phyloP scores from a whole-genome alignment of 2,888 invertebrate species.

The Caenorhabditis sulstoni region DNA sequence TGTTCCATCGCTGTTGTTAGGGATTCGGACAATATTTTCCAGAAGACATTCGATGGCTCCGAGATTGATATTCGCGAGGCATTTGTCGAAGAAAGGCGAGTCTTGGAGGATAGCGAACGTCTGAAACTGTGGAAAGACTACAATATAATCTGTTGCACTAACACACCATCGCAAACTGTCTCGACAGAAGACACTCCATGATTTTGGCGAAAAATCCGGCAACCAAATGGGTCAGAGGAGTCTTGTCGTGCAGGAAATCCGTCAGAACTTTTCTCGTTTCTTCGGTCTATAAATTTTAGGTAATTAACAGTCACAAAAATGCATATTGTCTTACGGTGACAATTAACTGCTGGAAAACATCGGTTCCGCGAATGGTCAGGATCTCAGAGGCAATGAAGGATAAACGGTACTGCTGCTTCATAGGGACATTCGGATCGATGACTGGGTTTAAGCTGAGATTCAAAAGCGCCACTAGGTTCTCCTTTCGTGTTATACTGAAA shows the following conservation, averaged over 20 bases:
- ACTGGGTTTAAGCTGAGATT: conserved; percentile 55
- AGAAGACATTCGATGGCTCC: conserved; percentile 64
- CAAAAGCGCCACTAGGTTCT: conserved; percentile 62
- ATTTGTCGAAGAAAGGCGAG: conserved; percentile 59
- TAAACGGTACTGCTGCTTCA: conserved; percentile 64
- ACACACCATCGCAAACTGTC: conserved; percentile 49
- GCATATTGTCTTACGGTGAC: conserved; percentile 55
- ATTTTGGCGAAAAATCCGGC: conserved; percentile 69
- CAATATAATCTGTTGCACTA: not conserved
- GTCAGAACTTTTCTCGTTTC: conserved; percentile 43
- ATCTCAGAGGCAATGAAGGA: conserved; percentile 67
- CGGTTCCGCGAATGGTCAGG: conserved; percentile 58
- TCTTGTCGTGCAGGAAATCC: conserved; percentile 44
- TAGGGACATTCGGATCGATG: conserved; percentile 38
- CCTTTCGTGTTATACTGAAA: conserved; percentile 62
- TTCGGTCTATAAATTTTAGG: conserved; percentile 41
- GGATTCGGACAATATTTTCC: conserved; percentile 49
- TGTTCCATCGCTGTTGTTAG: conserved; percentile 36
- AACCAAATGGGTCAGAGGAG: conserved; percentile 60
- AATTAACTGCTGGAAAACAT: conserved; percentile 52
- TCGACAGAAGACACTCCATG: conserved; percentile 54
- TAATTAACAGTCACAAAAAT: not conserved
- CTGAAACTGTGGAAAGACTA: conserved; percentile 33
- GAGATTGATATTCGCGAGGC: conserved; percentile 54
- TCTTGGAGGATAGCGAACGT: conserved; percentile 46